Conservation (phyloP, 1,140 invertebrate species). For the Paracyclopina nana region DNA sequence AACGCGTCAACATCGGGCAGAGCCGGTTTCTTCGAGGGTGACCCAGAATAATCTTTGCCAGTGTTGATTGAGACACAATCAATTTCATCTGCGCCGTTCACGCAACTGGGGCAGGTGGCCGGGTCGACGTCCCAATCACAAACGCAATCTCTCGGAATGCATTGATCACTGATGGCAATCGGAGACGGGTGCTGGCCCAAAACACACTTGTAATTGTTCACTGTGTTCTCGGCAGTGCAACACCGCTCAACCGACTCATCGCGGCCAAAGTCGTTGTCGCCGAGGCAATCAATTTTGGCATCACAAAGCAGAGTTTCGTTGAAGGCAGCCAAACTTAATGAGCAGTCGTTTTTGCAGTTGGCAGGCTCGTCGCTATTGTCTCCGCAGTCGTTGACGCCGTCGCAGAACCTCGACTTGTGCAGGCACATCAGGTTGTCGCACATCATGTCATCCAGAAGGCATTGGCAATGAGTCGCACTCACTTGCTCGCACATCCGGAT, state of each 20-base stretch:
- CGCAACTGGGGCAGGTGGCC: neutral
- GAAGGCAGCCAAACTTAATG: neutral
- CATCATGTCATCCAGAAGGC: neutral
- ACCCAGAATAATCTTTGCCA: too few species aligned
- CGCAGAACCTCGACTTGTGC: slow-evolving; percentile 2
- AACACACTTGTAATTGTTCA: neutral
- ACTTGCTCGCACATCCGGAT: neutral
- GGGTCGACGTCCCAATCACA: neutral
- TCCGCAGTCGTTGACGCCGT: slow-evolving; percentile 8
- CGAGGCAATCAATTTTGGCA: slow-evolving; percentile 4
- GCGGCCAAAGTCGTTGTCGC: neutral
- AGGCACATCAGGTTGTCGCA: slow-evolving; percentile 2
- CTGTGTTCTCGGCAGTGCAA: neutral
- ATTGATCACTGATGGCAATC: neutral
- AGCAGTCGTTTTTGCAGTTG: neutral
- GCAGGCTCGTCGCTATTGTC: slow-evolving; percentile 3
- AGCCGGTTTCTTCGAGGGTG: neutral
- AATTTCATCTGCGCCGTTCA: slow-evolving; percentile 5
- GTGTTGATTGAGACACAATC: slow-evolving; percentile 5
- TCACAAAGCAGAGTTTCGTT: neutral
- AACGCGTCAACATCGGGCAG: neutral
- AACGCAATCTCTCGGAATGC: neutral
- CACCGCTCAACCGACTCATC: neutral
- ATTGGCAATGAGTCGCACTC: slow-evolving; percentile 3
- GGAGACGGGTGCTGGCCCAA: neutral